phyloP scores from a whole-genome alignment of 1,140 invertebrate genomes.

The Tetramorium parvispinum region DNA sequence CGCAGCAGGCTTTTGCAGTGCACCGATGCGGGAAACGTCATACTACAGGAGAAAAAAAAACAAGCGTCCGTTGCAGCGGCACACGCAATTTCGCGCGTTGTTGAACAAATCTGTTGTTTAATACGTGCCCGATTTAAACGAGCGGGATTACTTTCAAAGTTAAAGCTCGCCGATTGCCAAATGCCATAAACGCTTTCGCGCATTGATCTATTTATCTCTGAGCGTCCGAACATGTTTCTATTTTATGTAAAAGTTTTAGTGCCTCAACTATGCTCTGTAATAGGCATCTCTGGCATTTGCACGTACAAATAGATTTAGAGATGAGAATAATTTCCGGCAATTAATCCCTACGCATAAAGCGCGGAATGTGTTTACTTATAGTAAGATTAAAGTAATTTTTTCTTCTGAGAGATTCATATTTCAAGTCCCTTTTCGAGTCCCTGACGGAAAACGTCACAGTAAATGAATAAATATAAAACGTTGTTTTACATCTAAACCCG shows the following conservation, averaged over 20 bases:
- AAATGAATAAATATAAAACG: conserved; percentile 45
- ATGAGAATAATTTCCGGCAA: not conserved
- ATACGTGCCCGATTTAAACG: not conserved
- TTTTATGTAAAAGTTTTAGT: not conserved
- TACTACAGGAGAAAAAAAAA: conserved; percentile 3
- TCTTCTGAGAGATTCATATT: not conserved
- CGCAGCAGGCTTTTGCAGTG: conserved; percentile 4
- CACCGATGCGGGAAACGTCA: conserved; percentile 13
- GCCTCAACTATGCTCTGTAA: not conserved
- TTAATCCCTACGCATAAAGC: not conserved
- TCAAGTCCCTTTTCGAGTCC: not conserved
- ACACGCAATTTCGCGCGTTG: conserved; percentile 31
- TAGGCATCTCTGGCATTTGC: not conserved
- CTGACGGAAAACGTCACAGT: not conserved
- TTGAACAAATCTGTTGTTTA: conserved; percentile 41
- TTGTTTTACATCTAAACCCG: conserved; percentile 1
- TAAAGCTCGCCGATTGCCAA: not conserved
- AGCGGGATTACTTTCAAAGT: conserved; percentile 35
- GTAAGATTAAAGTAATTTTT: conserved; percentile 37
- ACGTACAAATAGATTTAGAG: not conserved
- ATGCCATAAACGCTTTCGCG: not conserved
- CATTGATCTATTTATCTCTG: not conserved
- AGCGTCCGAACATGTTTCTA: not conserved
- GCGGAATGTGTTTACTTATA: not conserved
- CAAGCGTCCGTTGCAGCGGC: not conserved